These are phyloP conservation scores for Lithobates pipiens DNA, from an alignment of 2,797 vertebrate genomes.

Conservation along the genomic window DNA sequence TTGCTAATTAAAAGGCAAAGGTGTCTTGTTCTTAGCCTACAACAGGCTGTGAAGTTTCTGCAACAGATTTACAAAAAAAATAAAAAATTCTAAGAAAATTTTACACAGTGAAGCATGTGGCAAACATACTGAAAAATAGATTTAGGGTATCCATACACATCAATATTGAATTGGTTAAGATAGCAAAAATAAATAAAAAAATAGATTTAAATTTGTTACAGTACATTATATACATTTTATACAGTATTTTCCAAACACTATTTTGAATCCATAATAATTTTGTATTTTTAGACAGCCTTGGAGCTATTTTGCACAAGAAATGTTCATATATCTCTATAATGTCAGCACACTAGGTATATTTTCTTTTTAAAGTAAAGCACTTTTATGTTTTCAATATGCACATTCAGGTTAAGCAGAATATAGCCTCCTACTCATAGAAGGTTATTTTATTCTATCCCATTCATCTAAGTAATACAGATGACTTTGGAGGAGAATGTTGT, in stretches of 20 bases:
- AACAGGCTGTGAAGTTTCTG: too few relatives aligned
- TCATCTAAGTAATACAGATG: slow-evolving; percentile 34
- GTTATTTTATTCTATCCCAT: slow-evolving; percentile 33
- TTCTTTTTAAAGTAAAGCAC: slow-evolving; percentile 6
- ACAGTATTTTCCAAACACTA: neutral
- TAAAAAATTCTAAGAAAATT: too few relatives aligned
- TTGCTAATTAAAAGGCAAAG: too few relatives aligned
- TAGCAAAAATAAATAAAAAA: neutral
- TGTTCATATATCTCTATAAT: neutral
- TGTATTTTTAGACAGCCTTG: neutral
- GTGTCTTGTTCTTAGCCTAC: too few relatives aligned
- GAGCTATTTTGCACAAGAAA: neutral
- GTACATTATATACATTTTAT: too few relatives aligned
- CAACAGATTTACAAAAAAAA: too few relatives aligned
- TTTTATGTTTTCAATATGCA: slow-evolving; percentile 7
- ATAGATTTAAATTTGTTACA: neutral
- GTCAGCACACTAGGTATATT: neutral
- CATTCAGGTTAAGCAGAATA: slow-evolving; percentile 11
- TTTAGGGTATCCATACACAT: neutral
- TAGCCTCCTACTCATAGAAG: slow-evolving; percentile 22
- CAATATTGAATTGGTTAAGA: too few relatives aligned
- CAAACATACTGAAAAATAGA: neutral
- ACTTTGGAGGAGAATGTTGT: slow-evolving; percentile 33
- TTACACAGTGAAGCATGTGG: neutral
- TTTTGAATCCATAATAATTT: neutral